These are phyloP conservation scores for Hypotaenidia okinawae DNA, from an alignment of 2,797 vertebrate species.

Conservation along the genomic window DNA sequence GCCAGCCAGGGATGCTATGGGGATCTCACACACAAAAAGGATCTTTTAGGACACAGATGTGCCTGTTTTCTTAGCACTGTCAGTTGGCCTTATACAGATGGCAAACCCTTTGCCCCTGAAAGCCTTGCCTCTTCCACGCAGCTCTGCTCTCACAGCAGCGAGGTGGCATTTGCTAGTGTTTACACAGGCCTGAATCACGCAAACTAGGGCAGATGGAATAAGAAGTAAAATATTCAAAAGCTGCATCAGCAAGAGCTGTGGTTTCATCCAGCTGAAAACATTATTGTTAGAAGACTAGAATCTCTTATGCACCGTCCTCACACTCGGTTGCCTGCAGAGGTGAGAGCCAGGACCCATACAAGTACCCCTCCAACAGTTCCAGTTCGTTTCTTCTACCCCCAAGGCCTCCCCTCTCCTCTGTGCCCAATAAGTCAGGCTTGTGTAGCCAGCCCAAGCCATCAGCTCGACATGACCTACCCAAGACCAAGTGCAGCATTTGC, in stretches of 20 bases:
- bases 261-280: neutral
- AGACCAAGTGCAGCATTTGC: neutral
- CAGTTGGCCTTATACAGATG: neutral
- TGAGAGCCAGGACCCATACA: fast-evolving
- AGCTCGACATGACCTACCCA: neutral
- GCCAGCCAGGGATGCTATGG: neutral
- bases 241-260: neutral
- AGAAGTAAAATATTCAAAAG: slow-evolving; percentile 29
- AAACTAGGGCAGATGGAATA: neutral
- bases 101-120: neutral
- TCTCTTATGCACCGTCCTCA: neutral
- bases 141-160: neutral
- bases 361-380: fast-evolving
- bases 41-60: neutral
- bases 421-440: neutral
- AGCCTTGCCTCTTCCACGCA: neutral
- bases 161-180: neutral
- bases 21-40: neutral
- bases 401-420: neutral
- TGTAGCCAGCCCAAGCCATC: neutral
- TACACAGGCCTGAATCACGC: neutral
- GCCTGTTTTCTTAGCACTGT: neutral
- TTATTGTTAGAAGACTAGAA: slow-evolving; percentile 6
- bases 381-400: neutral
- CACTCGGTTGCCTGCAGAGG: neutral